Evolutionary conservation across 2,888 invertebrate species (phyloP), one percentile per base, ranked within the genome.

Genomic region (Hedya salicella): DNA sequence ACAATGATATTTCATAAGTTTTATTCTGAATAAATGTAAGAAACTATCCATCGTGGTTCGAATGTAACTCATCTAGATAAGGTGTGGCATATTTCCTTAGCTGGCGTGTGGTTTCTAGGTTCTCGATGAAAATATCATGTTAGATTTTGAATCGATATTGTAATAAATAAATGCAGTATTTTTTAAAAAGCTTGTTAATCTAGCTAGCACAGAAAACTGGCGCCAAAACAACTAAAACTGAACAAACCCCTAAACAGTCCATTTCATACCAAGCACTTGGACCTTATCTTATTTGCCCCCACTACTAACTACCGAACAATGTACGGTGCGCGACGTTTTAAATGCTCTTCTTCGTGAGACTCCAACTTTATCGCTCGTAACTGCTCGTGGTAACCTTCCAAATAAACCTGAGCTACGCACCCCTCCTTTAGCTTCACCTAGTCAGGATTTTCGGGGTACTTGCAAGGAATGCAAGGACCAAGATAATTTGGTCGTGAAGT

Each of bases 311-410:
- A 73, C 75, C 77, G 80, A 86, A 85, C 88, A 86, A 90, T 87
- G 89, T 87, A 88, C 86, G 83, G 88, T 86, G 86, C 86, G 84
- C 87, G 88, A 89, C 88, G 88, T 88, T 91, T 89, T 90, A 89
- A 90, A 86, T 86, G 87, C 83, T 87, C 85, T 85, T 89, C 90
- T 89, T 87, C 85, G 82, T 83, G 82, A 82, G 83, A 83, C 87
- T 82, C 85, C 79, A 88, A 91, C 83, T 91, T 91, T 91, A 90
- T 91, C 86, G 90, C 77, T 85, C 87, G 88, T 90, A 89, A 90
- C 90, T 86, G 84, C 82, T 80, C 82, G 69, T 80, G 80, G 79
- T 78, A 75, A 70, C 70, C 77, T 71, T 69, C 90, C 88, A 87
- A 69, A 68, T 57, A 70, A 74, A 54, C 67, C 62, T 69, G 86